These are phyloP conservation scores for Drosophila setifemur DNA, from an alignment of 1,140 invertebrate species.

Conservation along the genomic window DNA sequence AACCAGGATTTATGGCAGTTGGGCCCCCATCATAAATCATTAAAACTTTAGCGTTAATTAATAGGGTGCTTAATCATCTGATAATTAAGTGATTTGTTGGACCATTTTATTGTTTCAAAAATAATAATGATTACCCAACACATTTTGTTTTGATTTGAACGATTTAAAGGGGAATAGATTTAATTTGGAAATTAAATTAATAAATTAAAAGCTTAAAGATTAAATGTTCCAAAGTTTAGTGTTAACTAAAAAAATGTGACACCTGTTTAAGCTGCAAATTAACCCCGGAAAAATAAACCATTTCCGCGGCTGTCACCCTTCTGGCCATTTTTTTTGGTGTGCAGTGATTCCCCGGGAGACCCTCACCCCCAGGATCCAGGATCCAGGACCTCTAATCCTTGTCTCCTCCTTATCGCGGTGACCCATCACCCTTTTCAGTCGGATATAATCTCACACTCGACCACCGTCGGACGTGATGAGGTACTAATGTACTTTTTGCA, in stretches of 20 bases:
- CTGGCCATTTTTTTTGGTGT: conserved; percentile 1
- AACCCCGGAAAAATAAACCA: conserved; percentile 27
- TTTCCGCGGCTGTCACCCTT: conserved; percentile 20
- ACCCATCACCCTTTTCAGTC: conserved; percentile 14
- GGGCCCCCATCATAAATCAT: conserved; percentile 25
- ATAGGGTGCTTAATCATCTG: conserved; percentile 32
- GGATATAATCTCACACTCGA: conserved; percentile 46
- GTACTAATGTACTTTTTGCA: conserved; percentile 71
- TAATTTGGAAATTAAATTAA: too few relatives aligned
- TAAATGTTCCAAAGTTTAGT: not conserved
- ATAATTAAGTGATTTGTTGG: conserved; percentile 33
- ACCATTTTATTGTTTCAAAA: not conserved
- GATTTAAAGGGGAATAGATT: too few relatives aligned
- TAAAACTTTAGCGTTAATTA: conserved; percentile 25
- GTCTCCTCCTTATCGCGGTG: conserved; percentile 30
- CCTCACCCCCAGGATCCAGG: not conserved
- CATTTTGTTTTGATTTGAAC: too few relatives aligned
- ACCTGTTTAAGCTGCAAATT: not conserved
- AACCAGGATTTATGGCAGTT: conserved; percentile 25
- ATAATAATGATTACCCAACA: not conserved
- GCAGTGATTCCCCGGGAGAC: conserved; percentile 3
- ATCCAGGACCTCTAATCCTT: conserved; percentile 15
- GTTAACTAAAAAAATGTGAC: not conserved
- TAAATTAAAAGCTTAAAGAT: not conserved
- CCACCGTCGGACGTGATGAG: conserved; percentile 55